Evolutionary conservation across 35 echinoderm and acorn worm species (phyloP).

Genomic region (Apostichopus californicus): DNA sequence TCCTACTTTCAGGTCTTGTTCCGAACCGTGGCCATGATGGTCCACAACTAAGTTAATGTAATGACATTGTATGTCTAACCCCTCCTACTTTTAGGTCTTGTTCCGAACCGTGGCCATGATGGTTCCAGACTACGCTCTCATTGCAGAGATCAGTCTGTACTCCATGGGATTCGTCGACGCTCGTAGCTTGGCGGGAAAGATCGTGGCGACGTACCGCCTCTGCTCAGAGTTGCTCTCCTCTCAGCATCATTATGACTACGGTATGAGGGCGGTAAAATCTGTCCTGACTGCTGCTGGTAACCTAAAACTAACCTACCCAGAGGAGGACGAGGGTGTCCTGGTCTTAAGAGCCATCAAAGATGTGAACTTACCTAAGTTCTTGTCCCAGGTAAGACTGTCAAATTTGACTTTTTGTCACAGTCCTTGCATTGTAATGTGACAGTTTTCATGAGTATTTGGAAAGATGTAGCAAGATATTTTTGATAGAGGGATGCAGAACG

Average conservation of each 20-base stretch:
- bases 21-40: too few relatives aligned
- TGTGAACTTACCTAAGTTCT: conserved; percentile 95
- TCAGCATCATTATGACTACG: conserved; percentile 97
- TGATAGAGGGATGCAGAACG: not conserved
- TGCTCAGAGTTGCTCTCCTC: conserved; percentile 92
- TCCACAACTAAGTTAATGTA: too few relatives aligned
- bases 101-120: conserved; percentile 99
- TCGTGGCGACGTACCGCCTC: conserved; percentile 89
- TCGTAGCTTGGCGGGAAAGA: conserved; percentile 91
- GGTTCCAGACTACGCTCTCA: conserved; percentile 96
- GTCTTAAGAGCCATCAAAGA: conserved; percentile 95
- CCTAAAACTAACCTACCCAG: conserved; percentile 82
- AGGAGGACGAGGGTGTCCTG: conserved; percentile 81
- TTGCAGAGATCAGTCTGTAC: conserved; percentile 91
- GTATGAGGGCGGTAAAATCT: conserved; percentile 98
- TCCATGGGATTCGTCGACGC: conserved; percentile 98
- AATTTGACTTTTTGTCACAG: not conserved
- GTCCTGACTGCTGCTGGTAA: conserved; percentile 92
- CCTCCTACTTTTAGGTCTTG: conserved; percentile 63
- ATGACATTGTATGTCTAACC: too few relatives aligned
- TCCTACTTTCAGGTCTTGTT: too few relatives aligned
- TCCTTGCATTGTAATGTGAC: too few relatives aligned
- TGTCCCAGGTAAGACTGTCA: conserved; percentile 72
- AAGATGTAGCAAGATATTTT: not conserved
- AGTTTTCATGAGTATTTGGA: too few relatives aligned